phyloP scores from a whole-genome alignment of 2,797 vertebrate species.

The Rhabdophis nuchalis region DNA sequence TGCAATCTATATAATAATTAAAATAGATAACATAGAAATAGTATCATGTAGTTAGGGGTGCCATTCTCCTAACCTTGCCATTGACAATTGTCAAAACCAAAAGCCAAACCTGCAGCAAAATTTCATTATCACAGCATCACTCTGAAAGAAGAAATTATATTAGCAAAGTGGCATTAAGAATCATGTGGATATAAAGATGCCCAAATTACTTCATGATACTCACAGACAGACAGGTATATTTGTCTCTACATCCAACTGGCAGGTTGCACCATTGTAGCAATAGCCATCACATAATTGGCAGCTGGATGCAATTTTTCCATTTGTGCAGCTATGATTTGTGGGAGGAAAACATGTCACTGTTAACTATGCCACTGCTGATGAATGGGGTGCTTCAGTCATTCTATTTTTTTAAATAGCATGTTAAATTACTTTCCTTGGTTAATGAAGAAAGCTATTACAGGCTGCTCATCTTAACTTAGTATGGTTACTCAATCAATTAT shows the following conservation, averaged over 20 bases:
- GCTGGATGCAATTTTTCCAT: slow-evolving; percentile 92
- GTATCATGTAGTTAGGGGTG: not conserved
- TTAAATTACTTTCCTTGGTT: not conserved
- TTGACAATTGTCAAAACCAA: not conserved
- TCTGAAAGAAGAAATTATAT: not conserved
- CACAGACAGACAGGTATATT: slow-evolving; percentile 94
- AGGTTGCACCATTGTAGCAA: slow-evolving; percentile 97
- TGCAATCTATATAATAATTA: not conserved
- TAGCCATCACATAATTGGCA: slow-evolving; percentile 97
- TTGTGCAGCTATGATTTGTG: slow-evolving; percentile 83
- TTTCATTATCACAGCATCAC: not conserved
- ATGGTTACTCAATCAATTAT: not conserved
- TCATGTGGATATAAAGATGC: not conserved
- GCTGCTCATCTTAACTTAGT: too few relatives aligned
- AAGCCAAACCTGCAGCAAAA: not conserved
- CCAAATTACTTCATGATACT: slow-evolving; percentile 72
- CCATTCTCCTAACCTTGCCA: not conserved
- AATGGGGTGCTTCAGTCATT: slow-evolving; percentile 27
- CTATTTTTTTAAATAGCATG: not conserved
- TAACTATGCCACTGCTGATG: not conserved
- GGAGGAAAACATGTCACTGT: not conserved
- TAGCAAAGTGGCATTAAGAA: not conserved
- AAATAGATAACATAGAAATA: not conserved
- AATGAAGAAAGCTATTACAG: not conserved
- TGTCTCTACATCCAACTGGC: slow-evolving; percentile 94